These are phyloP conservation scores for Hemiprocne comata DNA, from an alignment of 2,113 vertebrate genomes.

Conservation along the genomic window DNA sequence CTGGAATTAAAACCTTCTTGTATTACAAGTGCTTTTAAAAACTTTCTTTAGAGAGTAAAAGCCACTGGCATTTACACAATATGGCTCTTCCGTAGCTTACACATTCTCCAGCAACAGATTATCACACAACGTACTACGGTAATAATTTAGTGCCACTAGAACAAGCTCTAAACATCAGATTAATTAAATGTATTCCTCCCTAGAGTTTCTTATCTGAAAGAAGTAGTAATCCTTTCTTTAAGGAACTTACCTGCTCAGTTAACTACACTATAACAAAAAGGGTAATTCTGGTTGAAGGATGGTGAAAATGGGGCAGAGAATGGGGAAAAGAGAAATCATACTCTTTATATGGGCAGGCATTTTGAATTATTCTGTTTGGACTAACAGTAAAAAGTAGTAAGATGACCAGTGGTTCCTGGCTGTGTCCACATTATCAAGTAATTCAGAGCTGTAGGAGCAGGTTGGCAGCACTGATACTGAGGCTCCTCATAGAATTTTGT, in stretches of 20 bases:
- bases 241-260: slow-evolving; percentile 19
- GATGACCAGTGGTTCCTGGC: neutral
- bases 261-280: slow-evolving; percentile 1
- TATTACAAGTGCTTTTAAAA: slow-evolving; percentile 14
- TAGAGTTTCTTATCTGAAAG: slow-evolving; percentile 23
- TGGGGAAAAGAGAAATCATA: neutral
- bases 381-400: neutral
- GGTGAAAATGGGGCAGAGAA: neutral
- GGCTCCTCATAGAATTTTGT: rapidly evolving
- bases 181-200: slow-evolving; percentile 32
- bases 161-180: slow-evolving; percentile 14
- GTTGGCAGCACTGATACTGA: neutral
- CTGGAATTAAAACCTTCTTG: slow-evolving; percentile 50
- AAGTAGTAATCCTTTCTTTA: slow-evolving; percentile 31
- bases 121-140: slow-evolving; percentile 22
- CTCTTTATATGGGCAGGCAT: neutral
- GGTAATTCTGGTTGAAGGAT: neutral
- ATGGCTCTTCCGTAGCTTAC: neutral
- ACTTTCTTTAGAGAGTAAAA: neutral
- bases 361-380: neutral
- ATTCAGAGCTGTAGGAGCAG: neutral
- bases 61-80: slow-evolving; percentile 14
- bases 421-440: neutral
- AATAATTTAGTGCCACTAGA: slow-evolving; percentile 34
- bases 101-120: slow-evolving; percentile 5